phyloP scores from a whole-genome alignment of 2,888 invertebrate genomes.

The Hypena proboscidalis region DNA sequence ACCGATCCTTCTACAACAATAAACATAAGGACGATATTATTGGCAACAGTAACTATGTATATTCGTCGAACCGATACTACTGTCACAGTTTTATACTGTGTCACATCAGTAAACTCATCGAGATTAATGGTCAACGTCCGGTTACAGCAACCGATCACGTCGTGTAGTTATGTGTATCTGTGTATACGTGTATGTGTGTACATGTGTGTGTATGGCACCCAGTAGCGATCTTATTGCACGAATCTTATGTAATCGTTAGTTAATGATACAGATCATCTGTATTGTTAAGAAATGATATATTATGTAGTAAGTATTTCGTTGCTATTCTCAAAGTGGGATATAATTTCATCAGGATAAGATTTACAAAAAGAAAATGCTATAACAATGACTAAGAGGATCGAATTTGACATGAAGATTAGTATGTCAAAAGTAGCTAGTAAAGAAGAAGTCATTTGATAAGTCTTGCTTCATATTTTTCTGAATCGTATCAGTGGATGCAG shows the following conservation, averaged over 20 bases:
- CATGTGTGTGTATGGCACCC: constrained; percentile 18
- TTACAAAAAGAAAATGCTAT: too few relatives aligned
- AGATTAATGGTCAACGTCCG: constrained; percentile 43
- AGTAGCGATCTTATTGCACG: constrained; percentile 19
- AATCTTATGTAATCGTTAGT: constrained; percentile 21
- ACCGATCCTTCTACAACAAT: too few relatives aligned
- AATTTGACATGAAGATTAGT: too few relatives aligned
- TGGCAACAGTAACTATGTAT: background rate
- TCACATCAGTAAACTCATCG: constrained; percentile 27
- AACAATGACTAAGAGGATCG: too few relatives aligned
- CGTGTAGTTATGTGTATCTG: too few relatives aligned
- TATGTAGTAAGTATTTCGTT: background rate
- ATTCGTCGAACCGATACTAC: constrained; percentile 6
- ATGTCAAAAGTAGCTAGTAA: too few relatives aligned
- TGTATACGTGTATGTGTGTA: background rate
- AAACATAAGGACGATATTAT: too few relatives aligned
- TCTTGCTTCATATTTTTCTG: too few relatives aligned
- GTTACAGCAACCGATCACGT: constrained; percentile 6
- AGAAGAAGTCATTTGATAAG: too few relatives aligned
- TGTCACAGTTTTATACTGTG: constrained; percentile 16
- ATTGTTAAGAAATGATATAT: constrained; percentile 4
- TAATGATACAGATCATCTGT: constrained; percentile 3
- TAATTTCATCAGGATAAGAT: too few relatives aligned
- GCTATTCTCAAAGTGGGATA: too few relatives aligned
- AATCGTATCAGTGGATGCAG: too few relatives aligned